These are phyloP conservation scores for Mantis religiosa DNA, from an alignment of 2,888 invertebrate genomes.

Conservation along the genomic window DNA sequence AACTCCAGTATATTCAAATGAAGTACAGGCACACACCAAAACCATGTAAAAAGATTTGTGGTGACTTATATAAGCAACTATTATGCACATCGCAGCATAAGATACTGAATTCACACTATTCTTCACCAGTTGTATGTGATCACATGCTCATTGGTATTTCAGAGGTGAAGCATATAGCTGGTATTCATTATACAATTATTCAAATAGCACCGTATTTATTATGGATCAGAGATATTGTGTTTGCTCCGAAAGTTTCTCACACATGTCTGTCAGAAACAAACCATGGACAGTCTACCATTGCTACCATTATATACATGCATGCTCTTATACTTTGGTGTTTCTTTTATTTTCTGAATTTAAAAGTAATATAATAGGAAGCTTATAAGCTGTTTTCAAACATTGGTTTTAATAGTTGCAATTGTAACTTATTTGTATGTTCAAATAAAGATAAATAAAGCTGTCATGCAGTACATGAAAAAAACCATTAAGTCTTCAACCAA, in stretches of 20 bases:
- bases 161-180: background rate
- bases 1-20: background rate
- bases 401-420: background rate
- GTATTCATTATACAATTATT: background rate
- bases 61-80: background rate
- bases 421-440: background rate
- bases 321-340: background rate
- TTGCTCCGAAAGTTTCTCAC: background rate
- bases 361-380: background rate
- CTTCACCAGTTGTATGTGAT: background rate
- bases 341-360: background rate
- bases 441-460: background rate
- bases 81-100: background rate
- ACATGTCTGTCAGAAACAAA: background rate
- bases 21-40: background rate
- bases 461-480: background rate
- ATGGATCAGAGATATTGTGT: background rate
- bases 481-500: background rate
- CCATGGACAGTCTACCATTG: background rate
- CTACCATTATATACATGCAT: background rate
- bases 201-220: background rate
- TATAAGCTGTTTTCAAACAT: background rate
- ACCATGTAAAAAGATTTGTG: background rate
- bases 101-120: background rate
- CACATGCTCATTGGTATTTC: background rate